Percentiles rank a stretch among this genome's conserved stretches.
Evolutionary conservation across 2,888 invertebrate genomes (phyloP).

Genomic region (Phlogophora meticulosa): DNA sequence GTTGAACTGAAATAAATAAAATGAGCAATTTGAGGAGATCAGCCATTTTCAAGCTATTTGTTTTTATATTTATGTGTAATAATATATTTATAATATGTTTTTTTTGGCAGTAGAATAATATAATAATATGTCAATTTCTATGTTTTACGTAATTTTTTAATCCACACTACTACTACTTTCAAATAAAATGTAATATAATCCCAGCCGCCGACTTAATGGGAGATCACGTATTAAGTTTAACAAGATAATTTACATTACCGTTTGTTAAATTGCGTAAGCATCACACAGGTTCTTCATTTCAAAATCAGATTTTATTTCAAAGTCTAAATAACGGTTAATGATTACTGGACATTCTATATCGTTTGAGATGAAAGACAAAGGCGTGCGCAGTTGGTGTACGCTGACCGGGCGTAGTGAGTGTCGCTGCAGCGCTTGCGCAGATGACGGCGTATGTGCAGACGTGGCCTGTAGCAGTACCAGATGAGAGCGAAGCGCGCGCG

Average conservation of each 20-base stretch:
- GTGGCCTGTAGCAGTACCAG: constrained; percentile 63
- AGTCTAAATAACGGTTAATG: constrained; percentile 15
- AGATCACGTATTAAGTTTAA: no score
- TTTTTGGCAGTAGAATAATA: no score
- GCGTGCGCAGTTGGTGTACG: constrained; percentile 14
- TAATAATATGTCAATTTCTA: no score
- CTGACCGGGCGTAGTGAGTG: constrained; percentile 9
- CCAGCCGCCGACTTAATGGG: no score
- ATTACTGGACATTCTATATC: constrained; percentile 10
- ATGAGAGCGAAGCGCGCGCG: constrained; percentile 63
- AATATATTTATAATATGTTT: no score
- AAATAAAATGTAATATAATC: no score
- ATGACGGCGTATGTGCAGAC: not conserved
- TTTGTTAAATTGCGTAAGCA: not conserved
- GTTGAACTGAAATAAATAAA: no score
- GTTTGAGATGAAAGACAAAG: constrained; percentile 3
- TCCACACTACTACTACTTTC: no score
- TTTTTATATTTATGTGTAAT: no score
- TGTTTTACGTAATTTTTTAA: no score
- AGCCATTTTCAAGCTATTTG: no score
- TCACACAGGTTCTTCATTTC: constrained; percentile 14
- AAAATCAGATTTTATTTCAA: constrained; percentile 6
- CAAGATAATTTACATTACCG: not conserved
- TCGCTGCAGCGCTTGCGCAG: not conserved
- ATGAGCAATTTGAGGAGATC: no score